A percentile compares a stretch with the other conserved stretches of the same genome.
Evolutionary conservation across 2,113 vertebrate genomes (phyloP).

Genomic region (Cyprinus carpio): DNA sequence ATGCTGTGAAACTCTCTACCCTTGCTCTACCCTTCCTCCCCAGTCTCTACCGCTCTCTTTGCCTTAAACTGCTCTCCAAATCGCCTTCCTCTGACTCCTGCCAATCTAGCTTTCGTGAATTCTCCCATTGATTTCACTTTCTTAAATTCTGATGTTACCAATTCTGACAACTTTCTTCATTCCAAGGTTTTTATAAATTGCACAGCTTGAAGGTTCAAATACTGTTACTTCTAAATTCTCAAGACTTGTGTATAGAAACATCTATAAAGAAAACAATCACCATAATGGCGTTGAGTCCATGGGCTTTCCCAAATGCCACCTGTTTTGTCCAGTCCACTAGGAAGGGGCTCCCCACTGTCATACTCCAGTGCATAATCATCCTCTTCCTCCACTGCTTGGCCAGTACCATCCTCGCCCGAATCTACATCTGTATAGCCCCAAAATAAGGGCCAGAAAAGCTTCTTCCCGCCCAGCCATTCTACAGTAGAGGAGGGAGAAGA

Average conservation of each 20-base stretch:
- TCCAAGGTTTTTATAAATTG: background rate
- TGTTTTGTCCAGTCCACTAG: constrained; percentile 81
- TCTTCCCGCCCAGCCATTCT: constrained; percentile 81
- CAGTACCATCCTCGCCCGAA: constrained; percentile 72
- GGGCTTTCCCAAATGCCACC: constrained; percentile 78
- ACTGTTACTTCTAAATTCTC: background rate
- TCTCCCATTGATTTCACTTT: background rate
- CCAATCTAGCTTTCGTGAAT: background rate
- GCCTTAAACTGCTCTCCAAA: constrained; percentile 7
- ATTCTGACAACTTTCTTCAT: background rate
- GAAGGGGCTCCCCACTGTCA: constrained; percentile 81
- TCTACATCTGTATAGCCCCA: constrained; percentile 83
- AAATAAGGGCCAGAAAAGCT: constrained; percentile 90
- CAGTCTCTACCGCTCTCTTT: constrained; percentile 18
- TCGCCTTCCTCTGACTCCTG: background rate
- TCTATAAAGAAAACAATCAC: constrained; percentile 54
- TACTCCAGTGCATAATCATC: constrained; percentile 80
- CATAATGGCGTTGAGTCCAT: constrained; percentile 81
- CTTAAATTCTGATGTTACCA: background rate
- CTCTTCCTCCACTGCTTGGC: constrained; percentile 68
- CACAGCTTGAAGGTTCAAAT: background rate
- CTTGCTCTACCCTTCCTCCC: constrained; percentile 40
- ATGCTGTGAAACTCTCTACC: constrained; percentile 61
- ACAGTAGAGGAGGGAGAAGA: constrained; percentile 74
- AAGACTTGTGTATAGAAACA: background rate